A percentile compares a stretch with the other conserved stretches of the same genome.
Conservation (phyloP, 2,113 vertebrate genomes). For the Ptilorrhoa leucosticta region DNA sequence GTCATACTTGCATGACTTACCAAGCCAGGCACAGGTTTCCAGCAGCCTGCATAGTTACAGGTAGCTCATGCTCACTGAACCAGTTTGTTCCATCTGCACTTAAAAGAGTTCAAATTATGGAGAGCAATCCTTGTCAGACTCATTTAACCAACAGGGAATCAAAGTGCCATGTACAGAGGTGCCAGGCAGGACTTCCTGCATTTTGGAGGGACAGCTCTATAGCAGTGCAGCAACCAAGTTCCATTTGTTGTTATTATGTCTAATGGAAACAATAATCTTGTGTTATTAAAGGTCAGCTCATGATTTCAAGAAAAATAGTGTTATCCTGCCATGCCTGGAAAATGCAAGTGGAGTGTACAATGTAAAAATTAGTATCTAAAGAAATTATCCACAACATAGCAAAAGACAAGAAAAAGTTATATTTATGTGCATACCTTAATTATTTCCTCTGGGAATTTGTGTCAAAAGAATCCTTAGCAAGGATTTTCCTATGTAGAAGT, state of each 20-base stretch:
- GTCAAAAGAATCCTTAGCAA: neutral
- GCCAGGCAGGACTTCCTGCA: neutral
- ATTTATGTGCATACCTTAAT: neutral
- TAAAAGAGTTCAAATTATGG: neutral
- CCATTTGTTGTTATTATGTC: neutral
- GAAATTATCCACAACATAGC: neutral
- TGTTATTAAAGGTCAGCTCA: neutral
- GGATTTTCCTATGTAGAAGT: neutral
- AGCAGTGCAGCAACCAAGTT: accelerated
- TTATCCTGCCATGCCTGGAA: neutral
- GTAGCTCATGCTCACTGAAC: neutral
- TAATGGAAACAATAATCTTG: neutral
- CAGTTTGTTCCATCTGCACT: neutral
- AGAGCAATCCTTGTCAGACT: neutral
- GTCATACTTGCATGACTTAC: neutral
- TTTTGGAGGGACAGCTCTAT: neutral
- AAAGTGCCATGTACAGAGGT: neutral
- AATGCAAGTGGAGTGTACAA: neutral
- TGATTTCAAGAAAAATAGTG: neutral
- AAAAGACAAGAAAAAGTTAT: neutral
- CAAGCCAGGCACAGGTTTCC: neutral
- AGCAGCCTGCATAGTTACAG: neutral
- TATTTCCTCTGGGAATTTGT: neutral
- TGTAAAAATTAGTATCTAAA: neutral
- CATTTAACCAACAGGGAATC: neutral